These are phyloP conservation scores for Drosophila bipectinata DNA, from an alignment of 1,140 invertebrate species.

Conservation along the genomic window DNA sequence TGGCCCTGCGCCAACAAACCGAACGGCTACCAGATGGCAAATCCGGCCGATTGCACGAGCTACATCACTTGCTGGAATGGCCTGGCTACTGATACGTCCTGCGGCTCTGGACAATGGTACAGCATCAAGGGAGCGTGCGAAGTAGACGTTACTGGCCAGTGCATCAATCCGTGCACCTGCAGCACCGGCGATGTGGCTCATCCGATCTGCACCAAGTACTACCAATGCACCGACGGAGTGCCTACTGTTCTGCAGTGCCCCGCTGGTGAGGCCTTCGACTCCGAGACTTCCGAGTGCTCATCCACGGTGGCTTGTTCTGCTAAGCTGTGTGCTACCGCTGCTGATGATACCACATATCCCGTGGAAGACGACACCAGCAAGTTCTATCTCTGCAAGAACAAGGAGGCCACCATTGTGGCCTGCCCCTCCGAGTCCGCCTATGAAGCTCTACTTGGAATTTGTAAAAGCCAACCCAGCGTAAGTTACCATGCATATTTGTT, in stretches of 20 bases:
- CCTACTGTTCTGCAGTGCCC: constrained; percentile 55
- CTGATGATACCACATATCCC: constrained; percentile 20
- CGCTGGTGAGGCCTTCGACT: constrained; percentile 41
- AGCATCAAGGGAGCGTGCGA: constrained; percentile 31
- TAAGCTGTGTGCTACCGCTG: constrained; percentile 20
- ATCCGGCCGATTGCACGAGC: constrained; percentile 54
- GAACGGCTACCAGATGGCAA: constrained; percentile 48
- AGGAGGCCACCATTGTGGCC: constrained; percentile 28
- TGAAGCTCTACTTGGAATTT: constrained; percentile 7
- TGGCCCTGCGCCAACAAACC: constrained; percentile 61
- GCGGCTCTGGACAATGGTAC: constrained; percentile 54
- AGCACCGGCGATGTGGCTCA: constrained; percentile 50
- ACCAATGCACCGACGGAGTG: constrained; percentile 57
- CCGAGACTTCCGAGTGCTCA: constrained; percentile 28
- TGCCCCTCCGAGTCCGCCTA: constrained; percentile 28
- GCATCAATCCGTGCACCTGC: constrained; percentile 69
- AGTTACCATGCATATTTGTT: constrained; percentile 14
- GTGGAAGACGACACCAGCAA: constrained; percentile 28
- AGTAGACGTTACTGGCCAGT: constrained; percentile 56
- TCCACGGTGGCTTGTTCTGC: constrained; percentile 29
- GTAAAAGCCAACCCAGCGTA: constrained; percentile 60
- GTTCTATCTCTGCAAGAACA: constrained; percentile 47
- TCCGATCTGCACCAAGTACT: constrained; percentile 73
- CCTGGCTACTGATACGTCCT: constrained; percentile 32
- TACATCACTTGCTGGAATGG: constrained; percentile 59